Evolutionary conservation across 2,113 vertebrate genomes (phyloP), one percentile per base, ranked within the genome.

Genomic region (Microcebus murinus): DNA sequence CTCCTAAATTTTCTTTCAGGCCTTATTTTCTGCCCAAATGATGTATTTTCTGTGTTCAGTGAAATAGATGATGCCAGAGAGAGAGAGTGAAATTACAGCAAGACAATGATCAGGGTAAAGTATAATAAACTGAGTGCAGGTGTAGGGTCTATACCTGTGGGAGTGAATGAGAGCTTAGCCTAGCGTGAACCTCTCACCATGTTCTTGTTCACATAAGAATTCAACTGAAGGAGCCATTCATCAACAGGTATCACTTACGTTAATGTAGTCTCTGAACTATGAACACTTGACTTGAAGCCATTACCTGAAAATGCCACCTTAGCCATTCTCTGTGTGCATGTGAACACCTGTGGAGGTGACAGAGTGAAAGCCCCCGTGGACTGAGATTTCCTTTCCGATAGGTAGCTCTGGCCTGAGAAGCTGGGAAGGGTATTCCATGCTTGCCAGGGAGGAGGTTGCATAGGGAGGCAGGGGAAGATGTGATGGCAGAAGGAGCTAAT

Each of bases 1-100:
- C 86, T 39, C 50, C 12, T 84, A 92, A 92, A 42, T 84, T 98
- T 93, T 2, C 20, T 74, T 91, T 93, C 34, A 59, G 68, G 25
- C 21, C 65, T 89, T 11, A 42, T 81, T 88, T 89, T 96, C 79
- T 83, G 29, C 59, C 29, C 52, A 34, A 87, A 42, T 82, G 50
- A 25, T 23, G 4, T 82, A 55, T 80, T 94, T 94, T 87, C 52
- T 76, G 61, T 45, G 21, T 92, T 90, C 7, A 61, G 31, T 36
- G 65, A 89, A 71, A 48, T 7, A 91, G 48, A 67, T 34, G 71
- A 34, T 77, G 57, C 74, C 29, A 25, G 52, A 48, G 39, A 48
- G 31, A 55, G 59, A 71, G 4, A 57, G 59, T 55, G 39, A 79
- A 94, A 94, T 86, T 45, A 39, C 18, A 92, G 31, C 29, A 73